Evolutionary conservation across 2,797 vertebrate genomes (phyloP).

Genomic region (Carcharodon carcharias): DNA sequence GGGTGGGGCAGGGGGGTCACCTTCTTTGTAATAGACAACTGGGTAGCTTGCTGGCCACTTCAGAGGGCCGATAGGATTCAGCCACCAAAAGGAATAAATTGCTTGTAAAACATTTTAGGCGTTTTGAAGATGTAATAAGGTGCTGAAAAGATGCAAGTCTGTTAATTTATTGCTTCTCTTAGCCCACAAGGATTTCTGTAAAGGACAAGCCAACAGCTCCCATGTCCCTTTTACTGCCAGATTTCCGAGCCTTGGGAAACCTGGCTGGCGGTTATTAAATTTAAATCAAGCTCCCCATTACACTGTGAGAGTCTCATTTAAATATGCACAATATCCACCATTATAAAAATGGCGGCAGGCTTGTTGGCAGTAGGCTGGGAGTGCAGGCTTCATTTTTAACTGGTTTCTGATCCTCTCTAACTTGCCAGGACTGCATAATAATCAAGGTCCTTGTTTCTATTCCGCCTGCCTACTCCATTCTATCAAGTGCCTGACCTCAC

Average conservation of each 20-base stretch:
- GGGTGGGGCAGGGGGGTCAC: no score
- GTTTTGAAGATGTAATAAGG: no score
- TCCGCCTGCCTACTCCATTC: not conserved
- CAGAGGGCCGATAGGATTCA: no score
- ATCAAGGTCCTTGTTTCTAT: not conserved
- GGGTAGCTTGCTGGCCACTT: no score
- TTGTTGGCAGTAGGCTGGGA: not conserved
- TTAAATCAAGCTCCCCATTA: not conserved
- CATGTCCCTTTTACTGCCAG: not conserved
- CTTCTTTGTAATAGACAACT: no score
- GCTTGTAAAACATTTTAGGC: no score
- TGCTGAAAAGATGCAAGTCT: no score
- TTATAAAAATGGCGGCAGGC: not conserved
- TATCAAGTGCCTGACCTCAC: not conserved
- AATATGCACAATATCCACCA: no score
- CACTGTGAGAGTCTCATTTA: not conserved
- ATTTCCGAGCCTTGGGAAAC: not conserved
- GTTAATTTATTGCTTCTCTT: no score
- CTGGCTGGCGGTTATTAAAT: not conserved
- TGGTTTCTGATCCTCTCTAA: not conserved
- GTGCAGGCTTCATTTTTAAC: not conserved
- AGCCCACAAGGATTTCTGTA: no score
- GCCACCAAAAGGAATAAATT: no score
- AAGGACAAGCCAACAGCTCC: no score
- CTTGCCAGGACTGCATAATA: not conserved